A percentile compares a stretch with the other conserved stretches of the same genome.
These are phyloP conservation scores for Sebastiscus tertius DNA, from an alignment of 2,797 vertebrate genomes.

Conservation along the genomic window DNA sequence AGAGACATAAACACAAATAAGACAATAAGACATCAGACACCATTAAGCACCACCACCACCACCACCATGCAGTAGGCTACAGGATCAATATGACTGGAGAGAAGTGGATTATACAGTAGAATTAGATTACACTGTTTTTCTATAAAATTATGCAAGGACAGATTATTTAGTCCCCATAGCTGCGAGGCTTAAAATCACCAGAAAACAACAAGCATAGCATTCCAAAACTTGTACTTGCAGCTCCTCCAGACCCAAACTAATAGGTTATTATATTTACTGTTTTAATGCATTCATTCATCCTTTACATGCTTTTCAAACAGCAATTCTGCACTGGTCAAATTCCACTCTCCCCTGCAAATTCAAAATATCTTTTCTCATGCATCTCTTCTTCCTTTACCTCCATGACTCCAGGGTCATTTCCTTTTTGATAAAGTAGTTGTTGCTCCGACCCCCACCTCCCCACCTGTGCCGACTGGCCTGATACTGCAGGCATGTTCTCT, in stretches of 20 bases:
- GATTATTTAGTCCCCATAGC: neutral
- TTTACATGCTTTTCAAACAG: neutral
- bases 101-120: neutral
- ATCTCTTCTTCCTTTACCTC: neutral
- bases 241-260: neutral
- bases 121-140: neutral
- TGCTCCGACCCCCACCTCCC: neutral
- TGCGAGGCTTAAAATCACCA: neutral
- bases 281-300: neutral
- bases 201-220: neutral
- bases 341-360: neutral
- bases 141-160: neutral
- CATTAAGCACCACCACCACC: neutral
- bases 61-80: neutral
- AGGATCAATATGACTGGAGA: neutral
- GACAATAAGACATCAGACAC: neutral
- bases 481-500: neutral
- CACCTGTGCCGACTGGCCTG: neutral
- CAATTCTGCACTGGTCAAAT: neutral
- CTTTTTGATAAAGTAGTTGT: neutral
- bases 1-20: neutral
- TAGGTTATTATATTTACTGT: neutral
- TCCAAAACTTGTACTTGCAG: neutral
- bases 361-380: neutral
- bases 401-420: neutral